Base-by-base conservation (phyloP, 2,888 invertebrate genomes). In the Lycaena phlaeas region DNA sequence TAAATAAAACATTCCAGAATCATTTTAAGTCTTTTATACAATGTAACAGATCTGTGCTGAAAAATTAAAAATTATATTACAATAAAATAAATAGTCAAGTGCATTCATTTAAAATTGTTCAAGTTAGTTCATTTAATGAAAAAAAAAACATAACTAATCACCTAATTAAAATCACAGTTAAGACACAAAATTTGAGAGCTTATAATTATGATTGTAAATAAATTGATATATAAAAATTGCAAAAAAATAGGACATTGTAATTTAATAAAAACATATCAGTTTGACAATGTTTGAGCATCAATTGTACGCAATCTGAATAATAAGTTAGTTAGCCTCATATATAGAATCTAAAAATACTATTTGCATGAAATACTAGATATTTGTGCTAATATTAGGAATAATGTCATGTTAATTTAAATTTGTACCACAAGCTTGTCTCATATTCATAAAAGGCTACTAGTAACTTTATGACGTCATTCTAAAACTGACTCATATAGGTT, bases 31-130 rank as follows among this genome's bases (percentile, higher is more conserved):
- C 56, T 64, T 75, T 68, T 70, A 68, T 78, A 82, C 68, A 75
- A 73, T 76, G 75, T 81, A 79, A 82, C 84, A 84, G 84, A 84
- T 84, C 84, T 79, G 81, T 84, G 81, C 74, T 71, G 69, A 72
- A 70, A 70, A 65, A 72, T 64, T 71, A 70, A 69, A 75, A 63
- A 56, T n/a, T n/a, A 75, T 73, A 68, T 70, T 71, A 68, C 68
- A 68, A 72, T 67, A 76, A 77, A 76, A 78, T 81, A 81, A 81
- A 81, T 78, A 79, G 63, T 65, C 64, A 61, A 73, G 78, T 78
- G 79, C 75, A 73, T 73, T 72, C 64, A 69, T 69, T 64, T 68
- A 59, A 68, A 67, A 68, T 74, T 77, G 70, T 76, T 79, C 73
- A 75, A 72, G 62, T 73, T 68, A 72, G 39, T 40, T 40, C 11